A percentile compares a stretch with the other conserved stretches of the same genome.
These are phyloP conservation scores for Troides oblongomaculatus DNA, from an alignment of 2,888 invertebrate species.

Conservation along the genomic window DNA sequence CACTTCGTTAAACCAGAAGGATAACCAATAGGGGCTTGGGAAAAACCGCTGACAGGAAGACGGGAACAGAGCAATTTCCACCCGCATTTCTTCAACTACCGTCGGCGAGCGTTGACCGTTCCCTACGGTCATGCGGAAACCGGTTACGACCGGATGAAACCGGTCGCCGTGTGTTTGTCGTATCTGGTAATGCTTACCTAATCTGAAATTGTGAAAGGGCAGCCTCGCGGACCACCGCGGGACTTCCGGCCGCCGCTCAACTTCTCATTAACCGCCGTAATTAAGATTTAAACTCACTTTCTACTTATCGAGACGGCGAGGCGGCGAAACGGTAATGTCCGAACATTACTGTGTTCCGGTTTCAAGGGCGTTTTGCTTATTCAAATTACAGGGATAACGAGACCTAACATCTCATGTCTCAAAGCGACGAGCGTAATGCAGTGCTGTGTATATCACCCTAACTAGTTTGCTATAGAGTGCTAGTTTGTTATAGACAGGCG, in stretches of 20 bases:
- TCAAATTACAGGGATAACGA: no score
- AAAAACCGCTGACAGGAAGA: conserved; percentile 4
- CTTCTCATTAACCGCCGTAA: conserved; percentile 10
- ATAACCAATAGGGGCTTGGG: background rate
- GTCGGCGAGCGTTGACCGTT: conserved; percentile 18
- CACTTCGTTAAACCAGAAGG: background rate
- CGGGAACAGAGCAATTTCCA: conserved; percentile 22
- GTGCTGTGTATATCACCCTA: no score
- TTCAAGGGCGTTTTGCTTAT: no score
- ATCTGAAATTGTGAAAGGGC: conserved; percentile 27
- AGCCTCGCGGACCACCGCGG: background rate
- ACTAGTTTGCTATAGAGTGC: no score
- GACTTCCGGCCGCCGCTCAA: conserved; percentile 13
- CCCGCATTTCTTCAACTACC: conserved; percentile 25
- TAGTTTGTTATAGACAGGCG: no score
- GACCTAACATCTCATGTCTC: no score
- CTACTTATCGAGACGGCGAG: conserved; percentile 9
- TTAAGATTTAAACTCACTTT: conserved; percentile 24
- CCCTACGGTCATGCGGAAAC: conserved; percentile 4
- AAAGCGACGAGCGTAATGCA: no score
- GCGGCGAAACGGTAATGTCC: background rate
- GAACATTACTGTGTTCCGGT: no score
- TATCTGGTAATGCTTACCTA: conserved; percentile 18
- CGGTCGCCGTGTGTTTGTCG: conserved; percentile 3
- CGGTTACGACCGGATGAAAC: conserved; percentile 5